These are phyloP conservation scores for Presbytis comata DNA, from an alignment of 2,797 vertebrate genomes.

Conservation along the genomic window DNA sequence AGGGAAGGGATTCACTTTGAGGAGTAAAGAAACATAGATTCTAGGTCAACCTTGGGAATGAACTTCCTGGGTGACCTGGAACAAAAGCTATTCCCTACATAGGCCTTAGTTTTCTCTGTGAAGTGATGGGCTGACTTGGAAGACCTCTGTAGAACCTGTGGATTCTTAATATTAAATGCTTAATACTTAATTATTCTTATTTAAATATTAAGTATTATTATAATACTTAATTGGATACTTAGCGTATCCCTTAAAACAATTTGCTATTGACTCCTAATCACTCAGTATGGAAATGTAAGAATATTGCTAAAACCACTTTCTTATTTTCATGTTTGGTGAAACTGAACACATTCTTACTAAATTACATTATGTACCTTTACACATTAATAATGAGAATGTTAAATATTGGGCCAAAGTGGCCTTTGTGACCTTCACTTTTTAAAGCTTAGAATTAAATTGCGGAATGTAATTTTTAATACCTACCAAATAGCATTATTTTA, in stretches of 20 bases:
- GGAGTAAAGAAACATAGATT: neutral
- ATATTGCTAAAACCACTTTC: neutral
- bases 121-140: neutral
- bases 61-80: neutral
- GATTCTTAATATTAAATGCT: conserved; percentile 17
- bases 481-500: neutral
- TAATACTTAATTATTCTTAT: neutral
- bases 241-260: neutral
- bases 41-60: neutral
- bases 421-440: neutral
- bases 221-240: neutral
- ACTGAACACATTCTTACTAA: neutral
- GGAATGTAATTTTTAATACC: neutral
- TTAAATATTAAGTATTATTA: no score
- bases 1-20: conserved; percentile 3
- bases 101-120: neutral
- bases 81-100: neutral
- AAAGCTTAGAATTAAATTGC: conserved; percentile 38
- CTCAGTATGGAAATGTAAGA: neutral
- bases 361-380: neutral
- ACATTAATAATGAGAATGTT: conserved; percentile 24
- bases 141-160: neutral
- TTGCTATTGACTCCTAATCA: neutral
- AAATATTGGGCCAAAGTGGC: neutral
- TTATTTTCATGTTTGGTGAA: conserved; percentile 4